These are phyloP conservation scores for Ceyx cyanopectus DNA, from an alignment of 2,113 vertebrate species.

Conservation along the genomic window DNA sequence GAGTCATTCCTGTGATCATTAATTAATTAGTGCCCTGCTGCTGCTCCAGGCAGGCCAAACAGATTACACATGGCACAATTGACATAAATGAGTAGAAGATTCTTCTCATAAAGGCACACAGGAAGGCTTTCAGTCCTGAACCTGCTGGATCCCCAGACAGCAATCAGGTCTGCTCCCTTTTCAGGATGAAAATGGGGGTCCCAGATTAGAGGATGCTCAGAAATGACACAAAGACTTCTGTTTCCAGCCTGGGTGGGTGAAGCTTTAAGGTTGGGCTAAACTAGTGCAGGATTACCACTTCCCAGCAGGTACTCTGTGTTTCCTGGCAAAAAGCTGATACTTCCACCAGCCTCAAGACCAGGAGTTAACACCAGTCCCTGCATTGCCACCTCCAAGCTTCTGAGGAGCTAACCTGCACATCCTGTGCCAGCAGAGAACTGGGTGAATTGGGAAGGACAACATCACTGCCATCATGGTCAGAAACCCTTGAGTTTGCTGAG, in stretches of 20 bases:
- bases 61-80: background rate
- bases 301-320: background rate
- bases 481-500: background rate
- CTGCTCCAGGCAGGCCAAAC: background rate
- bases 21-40: constrained; percentile 58
- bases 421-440: background rate
- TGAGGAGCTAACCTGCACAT: background rate
- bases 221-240: background rate
- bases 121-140: background rate
- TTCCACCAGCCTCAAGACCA: fast-evolving
- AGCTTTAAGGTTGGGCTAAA: background rate
- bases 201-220: background rate
- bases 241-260: background rate
- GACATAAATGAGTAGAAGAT: background rate
- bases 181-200: background rate
- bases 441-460: too few relatives aligned
- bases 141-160: background rate
- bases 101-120: background rate
- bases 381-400: background rate
- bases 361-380: background rate
- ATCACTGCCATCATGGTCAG: background rate
- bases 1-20: constrained; percentile 50
- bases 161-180: background rate
- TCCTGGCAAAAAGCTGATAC: background rate
- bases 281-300: background rate